Conservation (phyloP, 2,797 vertebrate genomes). For the Oreortyx pictus region DNA sequence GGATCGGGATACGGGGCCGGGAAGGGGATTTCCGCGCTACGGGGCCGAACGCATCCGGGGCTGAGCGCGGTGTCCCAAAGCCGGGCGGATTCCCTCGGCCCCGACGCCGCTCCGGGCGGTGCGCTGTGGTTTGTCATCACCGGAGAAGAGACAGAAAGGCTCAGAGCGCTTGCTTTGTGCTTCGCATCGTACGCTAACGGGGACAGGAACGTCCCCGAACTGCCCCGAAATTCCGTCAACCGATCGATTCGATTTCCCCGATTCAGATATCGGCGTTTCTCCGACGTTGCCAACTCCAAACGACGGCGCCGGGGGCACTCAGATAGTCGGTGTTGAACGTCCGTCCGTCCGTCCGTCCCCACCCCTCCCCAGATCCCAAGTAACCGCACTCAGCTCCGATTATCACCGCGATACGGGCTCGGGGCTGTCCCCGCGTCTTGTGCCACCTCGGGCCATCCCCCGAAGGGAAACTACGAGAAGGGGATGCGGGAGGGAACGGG, state of each 20-base stretch:
- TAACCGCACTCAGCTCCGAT: background rate
- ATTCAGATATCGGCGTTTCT: background rate
- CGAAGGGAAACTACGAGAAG: background rate
- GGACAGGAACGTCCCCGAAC: background rate
- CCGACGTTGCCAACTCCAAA: background rate
- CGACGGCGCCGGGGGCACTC: fast-evolving
- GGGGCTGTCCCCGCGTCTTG: background rate
- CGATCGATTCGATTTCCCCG: background rate
- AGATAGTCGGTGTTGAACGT: background rate
- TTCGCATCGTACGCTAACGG: background rate
- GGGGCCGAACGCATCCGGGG: background rate
- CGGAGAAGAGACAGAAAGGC: background rate
- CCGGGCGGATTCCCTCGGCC: background rate
- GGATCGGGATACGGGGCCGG: background rate
- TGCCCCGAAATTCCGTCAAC: background rate
- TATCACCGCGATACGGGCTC: no score
- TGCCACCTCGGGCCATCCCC: background rate
- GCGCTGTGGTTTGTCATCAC: background rate
- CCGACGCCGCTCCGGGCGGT: fast-evolving
- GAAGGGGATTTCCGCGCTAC: background rate
- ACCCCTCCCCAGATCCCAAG: background rate
- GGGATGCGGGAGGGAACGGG: no score
- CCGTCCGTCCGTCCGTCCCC: background rate
- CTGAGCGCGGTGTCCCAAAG: background rate
- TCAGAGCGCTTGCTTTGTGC: background rate